A percentile compares a stretch with the other conserved stretches of the same genome.
These are phyloP conservation scores for Polyommatus icarus DNA, from an alignment of 2,888 invertebrate genomes.

Conservation along the genomic window DNA sequence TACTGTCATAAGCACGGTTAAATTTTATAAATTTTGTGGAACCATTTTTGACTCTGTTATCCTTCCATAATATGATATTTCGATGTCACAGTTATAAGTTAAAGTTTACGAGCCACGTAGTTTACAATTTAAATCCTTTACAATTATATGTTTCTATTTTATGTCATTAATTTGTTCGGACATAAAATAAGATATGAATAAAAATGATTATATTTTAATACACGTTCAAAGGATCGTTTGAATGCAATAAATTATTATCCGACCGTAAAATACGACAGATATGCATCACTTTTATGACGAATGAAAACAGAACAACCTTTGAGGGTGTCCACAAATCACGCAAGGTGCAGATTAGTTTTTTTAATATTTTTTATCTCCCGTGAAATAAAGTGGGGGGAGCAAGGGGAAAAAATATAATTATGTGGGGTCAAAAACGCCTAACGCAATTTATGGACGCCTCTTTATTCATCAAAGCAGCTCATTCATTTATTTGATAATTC, in stretches of 20 bases:
- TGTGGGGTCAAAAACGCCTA: not conserved
- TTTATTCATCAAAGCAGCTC: conserved; percentile 43
- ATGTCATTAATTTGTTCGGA: not conserved
- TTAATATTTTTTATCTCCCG: too few species aligned
- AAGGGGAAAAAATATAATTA: too few species aligned
- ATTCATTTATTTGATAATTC: conserved; percentile 53
- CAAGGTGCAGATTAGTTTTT: not conserved
- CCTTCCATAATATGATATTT: not conserved
- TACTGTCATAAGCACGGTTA: not conserved
- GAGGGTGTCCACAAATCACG: conserved; percentile 21
- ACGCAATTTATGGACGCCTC: not conserved
- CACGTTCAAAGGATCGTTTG: not conserved
- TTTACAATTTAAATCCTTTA: not conserved
- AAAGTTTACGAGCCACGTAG: not conserved
- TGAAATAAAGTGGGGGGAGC: too few species aligned
- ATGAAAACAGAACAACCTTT: conserved; percentile 52
- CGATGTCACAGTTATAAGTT: not conserved
- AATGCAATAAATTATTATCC: conserved; percentile 29
- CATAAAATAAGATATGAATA: not conserved
- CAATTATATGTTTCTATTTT: not conserved
- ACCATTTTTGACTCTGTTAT: not conserved
- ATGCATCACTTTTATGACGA: conserved; percentile 46
- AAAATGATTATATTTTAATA: not conserved
- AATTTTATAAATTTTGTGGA: not conserved
- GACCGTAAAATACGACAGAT: conserved; percentile 36